These are phyloP conservation scores for Amazona guildingii DNA, from an alignment of 2,113 vertebrate genomes.

Conservation along the genomic window DNA sequence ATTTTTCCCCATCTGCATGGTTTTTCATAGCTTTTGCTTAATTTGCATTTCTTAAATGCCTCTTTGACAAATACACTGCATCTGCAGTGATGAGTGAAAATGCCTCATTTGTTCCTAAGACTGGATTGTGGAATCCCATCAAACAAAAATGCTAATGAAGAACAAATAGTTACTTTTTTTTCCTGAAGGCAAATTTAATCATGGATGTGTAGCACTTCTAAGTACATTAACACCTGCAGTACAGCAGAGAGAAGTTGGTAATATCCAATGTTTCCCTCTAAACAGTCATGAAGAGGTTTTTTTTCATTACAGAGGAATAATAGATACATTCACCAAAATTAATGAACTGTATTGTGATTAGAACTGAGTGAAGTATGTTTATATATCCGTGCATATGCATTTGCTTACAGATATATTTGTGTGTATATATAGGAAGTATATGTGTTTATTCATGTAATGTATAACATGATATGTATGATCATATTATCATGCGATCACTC, in stretches of 20 bases:
- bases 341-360: neutral
- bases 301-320: neutral
- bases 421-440: neutral
- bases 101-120: neutral
- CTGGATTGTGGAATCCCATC: neutral
- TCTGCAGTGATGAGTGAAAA: constrained; percentile 4
- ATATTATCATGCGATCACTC: neutral
- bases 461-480: neutral
- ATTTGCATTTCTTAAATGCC: constrained; percentile 8
- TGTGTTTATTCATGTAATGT: neutral
- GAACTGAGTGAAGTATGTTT: neutral
- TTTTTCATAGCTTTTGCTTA: neutral
- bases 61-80: neutral
- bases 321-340: neutral
- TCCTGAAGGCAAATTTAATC: neutral
- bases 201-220: neutral
- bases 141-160: constrained; percentile 16
- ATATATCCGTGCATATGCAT: neutral
- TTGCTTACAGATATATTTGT: neutral
- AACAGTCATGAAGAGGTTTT: neutral
- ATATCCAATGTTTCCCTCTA: neutral
- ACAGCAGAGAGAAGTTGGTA: neutral
- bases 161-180: neutral
- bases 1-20: neutral
- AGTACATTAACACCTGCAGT: neutral